Percentiles rank a stretch among this genome's conserved stretches.
These are phyloP conservation scores for Polyodon spathula DNA, from an alignment of 2,113 vertebrate species.

Conservation along the genomic window DNA sequence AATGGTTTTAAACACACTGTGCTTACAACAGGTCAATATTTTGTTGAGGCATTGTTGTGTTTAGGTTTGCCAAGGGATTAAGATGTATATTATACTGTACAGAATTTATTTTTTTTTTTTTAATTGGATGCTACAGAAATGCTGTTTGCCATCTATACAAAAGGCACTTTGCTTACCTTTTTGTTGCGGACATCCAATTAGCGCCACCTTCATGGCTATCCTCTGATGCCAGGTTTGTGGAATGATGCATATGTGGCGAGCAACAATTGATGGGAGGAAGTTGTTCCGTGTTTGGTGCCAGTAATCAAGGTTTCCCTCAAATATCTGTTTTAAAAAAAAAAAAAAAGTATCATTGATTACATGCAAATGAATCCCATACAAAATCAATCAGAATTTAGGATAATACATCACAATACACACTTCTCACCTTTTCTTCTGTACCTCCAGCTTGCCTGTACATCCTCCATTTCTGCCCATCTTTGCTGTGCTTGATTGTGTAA, in stretches of 20 bases:
- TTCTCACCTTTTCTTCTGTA: constrained; percentile 59
- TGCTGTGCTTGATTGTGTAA: constrained; percentile 58
- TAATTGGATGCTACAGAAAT: too few relatives aligned
- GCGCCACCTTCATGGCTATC: constrained; percentile 60
- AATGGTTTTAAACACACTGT: too few relatives aligned
- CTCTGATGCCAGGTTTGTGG: constrained; percentile 63
- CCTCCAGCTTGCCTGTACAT: constrained; percentile 56
- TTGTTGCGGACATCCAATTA: constrained; percentile 58
- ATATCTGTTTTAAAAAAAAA: constrained; percentile 55
- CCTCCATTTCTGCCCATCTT: constrained; percentile 63
- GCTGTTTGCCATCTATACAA: too few relatives aligned
- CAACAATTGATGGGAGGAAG: constrained; percentile 63
- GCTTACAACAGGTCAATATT: too few relatives aligned
- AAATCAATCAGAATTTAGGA: not conserved
- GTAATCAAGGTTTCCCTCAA: constrained; percentile 65
- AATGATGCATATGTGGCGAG: constrained; percentile 58
- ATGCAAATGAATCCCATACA: not conserved
- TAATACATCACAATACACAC: not conserved
- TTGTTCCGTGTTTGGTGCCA: constrained; percentile 56
- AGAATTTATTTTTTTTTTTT: too few relatives aligned
- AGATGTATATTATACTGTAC: too few relatives aligned
- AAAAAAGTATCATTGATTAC: not conserved
- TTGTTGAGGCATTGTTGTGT: too few relatives aligned
- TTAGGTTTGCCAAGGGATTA: too few relatives aligned
- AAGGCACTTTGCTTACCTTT: constrained; percentile 43